Evolutionary conservation across 2,797 vertebrate species (phyloP).

Genomic region (Denticeps clupeoides): DNA sequence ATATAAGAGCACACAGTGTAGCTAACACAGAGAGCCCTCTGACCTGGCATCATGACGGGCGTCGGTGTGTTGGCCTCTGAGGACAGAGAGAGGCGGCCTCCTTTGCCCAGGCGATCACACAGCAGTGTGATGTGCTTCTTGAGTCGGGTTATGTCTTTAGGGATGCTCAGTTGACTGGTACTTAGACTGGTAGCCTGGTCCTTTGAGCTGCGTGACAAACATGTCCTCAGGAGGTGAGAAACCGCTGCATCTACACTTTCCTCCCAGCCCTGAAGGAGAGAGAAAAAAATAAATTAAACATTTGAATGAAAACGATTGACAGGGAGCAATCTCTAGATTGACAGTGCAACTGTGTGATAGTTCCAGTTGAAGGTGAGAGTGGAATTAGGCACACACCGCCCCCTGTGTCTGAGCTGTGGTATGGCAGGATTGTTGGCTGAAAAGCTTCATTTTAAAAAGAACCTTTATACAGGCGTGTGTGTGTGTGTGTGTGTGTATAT

Average conservation of each 20-base stretch:
- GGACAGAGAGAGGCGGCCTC: constrained; percentile 75
- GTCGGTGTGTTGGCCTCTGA: constrained; percentile 57
- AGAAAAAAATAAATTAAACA: background rate
- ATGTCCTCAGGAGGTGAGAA: constrained; percentile 80
- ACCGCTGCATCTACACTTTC: constrained; percentile 83
- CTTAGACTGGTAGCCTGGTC: constrained; percentile 76
- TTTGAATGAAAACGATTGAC: background rate
- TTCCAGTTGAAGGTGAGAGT: no score
- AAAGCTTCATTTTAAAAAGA: no score
- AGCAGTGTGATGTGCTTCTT: constrained; percentile 88
- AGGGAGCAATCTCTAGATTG: background rate
- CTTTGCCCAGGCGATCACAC: constrained; percentile 84
- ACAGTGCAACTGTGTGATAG: background rate
- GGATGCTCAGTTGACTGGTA: constrained; percentile 62
- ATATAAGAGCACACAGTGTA: background rate
- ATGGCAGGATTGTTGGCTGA: no score
- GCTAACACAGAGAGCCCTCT: constrained; percentile 24
- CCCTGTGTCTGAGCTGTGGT: constrained; percentile 5
- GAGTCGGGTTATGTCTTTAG: constrained; percentile 73
- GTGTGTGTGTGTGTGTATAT: no score
- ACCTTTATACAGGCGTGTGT: no score
- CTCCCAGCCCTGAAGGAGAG: constrained; percentile 78
- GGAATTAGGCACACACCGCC: no score
- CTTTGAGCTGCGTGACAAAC: constrained; percentile 82
- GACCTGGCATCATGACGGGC: constrained; percentile 68